These are phyloP conservation scores for Agriotes lineatus DNA, from an alignment of 2,888 invertebrate species.

Conservation along the genomic window DNA sequence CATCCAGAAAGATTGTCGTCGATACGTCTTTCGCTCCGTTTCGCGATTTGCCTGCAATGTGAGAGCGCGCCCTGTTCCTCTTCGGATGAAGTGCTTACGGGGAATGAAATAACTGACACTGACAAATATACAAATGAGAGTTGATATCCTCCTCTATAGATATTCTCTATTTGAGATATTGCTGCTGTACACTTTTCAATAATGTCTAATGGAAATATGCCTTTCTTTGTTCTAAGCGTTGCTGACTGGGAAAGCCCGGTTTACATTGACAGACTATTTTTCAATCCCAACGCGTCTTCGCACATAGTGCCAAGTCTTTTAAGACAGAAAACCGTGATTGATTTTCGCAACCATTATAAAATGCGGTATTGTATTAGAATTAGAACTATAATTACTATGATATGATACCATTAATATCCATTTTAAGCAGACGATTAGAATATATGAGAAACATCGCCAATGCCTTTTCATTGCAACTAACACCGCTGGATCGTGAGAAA, in stretches of 20 bases:
- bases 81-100: constrained; percentile 35
- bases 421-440: too few relatives aligned
- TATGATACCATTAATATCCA: too few relatives aligned
- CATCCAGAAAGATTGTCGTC: constrained; percentile 6
- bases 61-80: constrained; percentile 18
- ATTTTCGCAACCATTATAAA: too few relatives aligned
- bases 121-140: constrained; percentile 66
- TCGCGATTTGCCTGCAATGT: not conserved
- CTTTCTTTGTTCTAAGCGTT: constrained; percentile 47
- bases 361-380: too few relatives aligned
- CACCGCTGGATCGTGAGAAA: too few relatives aligned
- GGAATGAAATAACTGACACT: constrained; percentile 57
- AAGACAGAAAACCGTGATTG: too few relatives aligned
- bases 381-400: too few relatives aligned
- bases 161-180: constrained; percentile 65
- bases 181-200: constrained; percentile 65
- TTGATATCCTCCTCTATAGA: constrained; percentile 63
- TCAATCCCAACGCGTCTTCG: too few relatives aligned
- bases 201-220: constrained; percentile 64
- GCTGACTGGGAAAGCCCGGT: constrained; percentile 35
- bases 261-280: constrained; percentile 26
- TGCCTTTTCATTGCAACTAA: too few relatives aligned
- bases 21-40: constrained; percentile 5
- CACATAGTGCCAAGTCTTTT: too few relatives aligned
- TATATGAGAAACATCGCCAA: too few relatives aligned